Base-by-base conservation (phyloP, 2,888 invertebrate genomes). In the Carabus problematicus region DNA sequence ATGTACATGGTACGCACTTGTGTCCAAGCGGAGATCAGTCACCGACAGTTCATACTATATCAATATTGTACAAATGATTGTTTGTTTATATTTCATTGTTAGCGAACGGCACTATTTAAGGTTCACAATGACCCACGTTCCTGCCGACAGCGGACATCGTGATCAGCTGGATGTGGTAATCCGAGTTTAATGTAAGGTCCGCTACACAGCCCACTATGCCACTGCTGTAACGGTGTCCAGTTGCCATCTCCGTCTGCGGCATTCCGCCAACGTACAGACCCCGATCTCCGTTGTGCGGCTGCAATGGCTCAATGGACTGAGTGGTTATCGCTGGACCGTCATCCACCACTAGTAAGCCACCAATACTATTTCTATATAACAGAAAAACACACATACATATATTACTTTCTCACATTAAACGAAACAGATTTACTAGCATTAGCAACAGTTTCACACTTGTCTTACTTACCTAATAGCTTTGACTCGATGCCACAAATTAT, bases 321-420 rank as follows among this genome's bases (percentile, higher is more conserved):
- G 91, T 90, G 0, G 92, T 91, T 29, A 91, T 86, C 4, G 92
- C 90, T 62, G 92, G 91, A 63, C 92, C 88, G 55, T 93, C 93
- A 82, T 97, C 97, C n/a, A 97, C 92, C 75, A 93, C 91, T 63
- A 97, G 82, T 29, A 92, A 90, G 8, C 95, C 95, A 74, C 93
- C 91, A 82, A 93, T 93, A 74, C 92, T 89, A 79, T 93, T 92
- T 79, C 95, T 95, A 80, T 52, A 52, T 11, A 11, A 52, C 29
- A 29, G 29, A 29, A 29, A 29, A 29, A 29, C 29, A 29, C 29
- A 29, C 29, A 29, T 29, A 29, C n/a, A n/a, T 29, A 29, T 6
- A 29, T 29, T 29, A 29, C 29, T 29, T 6, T 29, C 29, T 6
- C 6, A 29, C 29, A 29, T 29, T 29, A 6, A n/a, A n/a, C n/a